phyloP scores from a whole-genome alignment of 2,797 vertebrate species.

The Gephyroberyx darwinii region DNA sequence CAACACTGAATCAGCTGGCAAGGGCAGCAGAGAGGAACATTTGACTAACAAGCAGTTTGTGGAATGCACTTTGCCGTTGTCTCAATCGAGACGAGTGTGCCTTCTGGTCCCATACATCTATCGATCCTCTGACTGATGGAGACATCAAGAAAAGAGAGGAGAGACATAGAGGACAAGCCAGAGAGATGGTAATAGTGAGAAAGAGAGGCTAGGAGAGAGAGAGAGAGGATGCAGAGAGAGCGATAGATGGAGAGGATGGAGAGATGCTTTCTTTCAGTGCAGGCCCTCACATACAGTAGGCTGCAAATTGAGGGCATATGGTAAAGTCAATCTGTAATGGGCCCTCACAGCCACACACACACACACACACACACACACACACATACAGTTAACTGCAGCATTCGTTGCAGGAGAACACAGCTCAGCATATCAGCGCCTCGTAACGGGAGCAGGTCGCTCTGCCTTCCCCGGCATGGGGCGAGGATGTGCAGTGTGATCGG shows the following conservation, averaged over 20 bases:
- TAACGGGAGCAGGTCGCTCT: slow-evolving; percentile 67
- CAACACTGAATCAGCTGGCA: slow-evolving; percentile 60
- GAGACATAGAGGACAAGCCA: slow-evolving; percentile 35
- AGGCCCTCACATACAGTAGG: slow-evolving; percentile 46
- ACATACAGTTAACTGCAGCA: slow-evolving; percentile 67
- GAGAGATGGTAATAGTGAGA: slow-evolving; percentile 40
- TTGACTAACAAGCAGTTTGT: slow-evolving; percentile 80
- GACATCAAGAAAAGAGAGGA: slow-evolving; percentile 63
- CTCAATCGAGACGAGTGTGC: slow-evolving; percentile 51
- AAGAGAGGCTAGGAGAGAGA: slow-evolving; percentile 32
- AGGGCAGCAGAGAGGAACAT: slow-evolving; percentile 66
- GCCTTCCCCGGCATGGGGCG: slow-evolving; percentile 34
- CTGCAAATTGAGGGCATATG: slow-evolving; percentile 52
- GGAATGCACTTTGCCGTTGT: slow-evolving; percentile 64
- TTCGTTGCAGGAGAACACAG: slow-evolving; percentile 57
- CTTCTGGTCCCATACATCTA: slow-evolving; percentile 67
- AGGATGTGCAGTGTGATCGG: slow-evolving; percentile 7
- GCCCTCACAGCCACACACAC: slow-evolving; percentile 18
- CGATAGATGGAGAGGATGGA: slow-evolving; percentile 4
- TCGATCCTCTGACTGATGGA: slow-evolving; percentile 75
- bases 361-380: slow-evolving; percentile 16
- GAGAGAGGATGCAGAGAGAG: neutral
- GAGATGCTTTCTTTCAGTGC: slow-evolving; percentile 36
- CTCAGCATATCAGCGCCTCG: slow-evolving; percentile 69
- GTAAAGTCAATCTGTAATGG: slow-evolving; percentile 66